phyloP scores from a whole-genome alignment of 2,113 vertebrate species.

The Chunga burmeisteri region DNA sequence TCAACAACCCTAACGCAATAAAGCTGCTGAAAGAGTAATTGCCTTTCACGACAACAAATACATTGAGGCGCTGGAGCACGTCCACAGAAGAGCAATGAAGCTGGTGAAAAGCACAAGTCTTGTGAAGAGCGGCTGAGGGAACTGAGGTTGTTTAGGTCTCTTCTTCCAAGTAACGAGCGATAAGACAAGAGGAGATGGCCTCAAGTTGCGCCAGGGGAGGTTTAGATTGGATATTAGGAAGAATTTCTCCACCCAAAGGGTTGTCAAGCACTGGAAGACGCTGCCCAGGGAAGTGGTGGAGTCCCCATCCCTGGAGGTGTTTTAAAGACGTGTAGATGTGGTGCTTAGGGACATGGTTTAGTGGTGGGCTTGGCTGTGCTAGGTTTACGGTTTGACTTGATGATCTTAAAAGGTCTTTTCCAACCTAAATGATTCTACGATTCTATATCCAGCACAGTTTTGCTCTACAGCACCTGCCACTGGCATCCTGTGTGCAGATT shows the following conservation, averaged over 20 bases:
- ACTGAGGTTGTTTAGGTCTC: too few species aligned
- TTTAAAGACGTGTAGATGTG: background rate
- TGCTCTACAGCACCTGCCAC: background rate
- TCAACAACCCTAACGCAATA: background rate
- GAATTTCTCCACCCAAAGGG: background rate
- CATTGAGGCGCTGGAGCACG: background rate
- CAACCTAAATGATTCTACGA: background rate
- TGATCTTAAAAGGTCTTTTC: background rate
- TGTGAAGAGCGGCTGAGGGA: too few species aligned
- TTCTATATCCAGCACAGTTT: background rate
- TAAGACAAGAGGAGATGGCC: background rate
- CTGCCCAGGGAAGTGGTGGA: background rate
- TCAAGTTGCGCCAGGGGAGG: background rate
- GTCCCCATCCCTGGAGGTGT: background rate
- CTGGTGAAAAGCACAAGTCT: too few species aligned
- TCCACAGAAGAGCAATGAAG: too few species aligned
- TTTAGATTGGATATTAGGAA: too few species aligned
- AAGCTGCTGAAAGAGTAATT: background rate
- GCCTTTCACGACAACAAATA: too few species aligned
- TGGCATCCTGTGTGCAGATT: background rate
- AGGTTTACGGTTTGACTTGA: rapidly evolving
- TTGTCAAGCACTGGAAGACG: background rate
- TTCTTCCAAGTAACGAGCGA: too few species aligned
- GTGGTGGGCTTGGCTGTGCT: too few species aligned
- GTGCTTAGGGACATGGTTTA: background rate